phyloP scores from a whole-genome alignment of 1,140 invertebrate genomes.

The Thaumatotibia leucotreta region DNA sequence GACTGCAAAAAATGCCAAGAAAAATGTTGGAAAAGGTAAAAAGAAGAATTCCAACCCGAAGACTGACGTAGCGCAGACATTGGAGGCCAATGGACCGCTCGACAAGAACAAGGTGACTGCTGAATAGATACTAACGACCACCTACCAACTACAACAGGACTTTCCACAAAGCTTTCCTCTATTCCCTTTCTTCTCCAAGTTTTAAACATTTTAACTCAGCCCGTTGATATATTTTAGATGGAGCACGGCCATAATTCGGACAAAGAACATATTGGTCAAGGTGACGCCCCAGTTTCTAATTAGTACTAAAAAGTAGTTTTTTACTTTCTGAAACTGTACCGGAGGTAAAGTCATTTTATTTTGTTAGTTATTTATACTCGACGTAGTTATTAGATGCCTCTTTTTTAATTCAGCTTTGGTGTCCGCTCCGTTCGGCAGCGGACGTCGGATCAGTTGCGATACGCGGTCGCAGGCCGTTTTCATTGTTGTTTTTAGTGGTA shows the following conservation, averaged over 20 bases:
- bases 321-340: background rate
- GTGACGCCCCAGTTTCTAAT: constrained; percentile 64
- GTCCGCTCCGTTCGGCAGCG: background rate
- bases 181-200: background rate
- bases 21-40: constrained; percentile 69
- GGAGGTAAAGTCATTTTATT: constrained; percentile 7
- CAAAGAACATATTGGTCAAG: constrained; percentile 68
- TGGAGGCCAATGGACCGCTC: constrained; percentile 60
- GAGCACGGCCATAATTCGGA: constrained; percentile 45
- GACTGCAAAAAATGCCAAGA: constrained; percentile 65
- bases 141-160: constrained; percentile 28
- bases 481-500: constrained; percentile 6
- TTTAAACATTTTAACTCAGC: background rate
- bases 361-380: constrained; percentile 2
- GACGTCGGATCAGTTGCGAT: background rate
- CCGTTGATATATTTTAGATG: constrained; percentile 37
- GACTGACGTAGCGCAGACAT: constrained; percentile 57
- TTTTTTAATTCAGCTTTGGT: background rate
- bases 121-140: constrained; percentile 35
- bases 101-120: constrained; percentile 68
- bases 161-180: constrained; percentile 36
- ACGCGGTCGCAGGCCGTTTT: background rate
- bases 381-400: constrained; percentile 10
- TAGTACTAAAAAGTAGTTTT: constrained; percentile 30
- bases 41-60: constrained; percentile 67